Evolutionary conservation across 2,797 vertebrate genomes (phyloP).

Genomic region (Danio aesculapii): DNA sequence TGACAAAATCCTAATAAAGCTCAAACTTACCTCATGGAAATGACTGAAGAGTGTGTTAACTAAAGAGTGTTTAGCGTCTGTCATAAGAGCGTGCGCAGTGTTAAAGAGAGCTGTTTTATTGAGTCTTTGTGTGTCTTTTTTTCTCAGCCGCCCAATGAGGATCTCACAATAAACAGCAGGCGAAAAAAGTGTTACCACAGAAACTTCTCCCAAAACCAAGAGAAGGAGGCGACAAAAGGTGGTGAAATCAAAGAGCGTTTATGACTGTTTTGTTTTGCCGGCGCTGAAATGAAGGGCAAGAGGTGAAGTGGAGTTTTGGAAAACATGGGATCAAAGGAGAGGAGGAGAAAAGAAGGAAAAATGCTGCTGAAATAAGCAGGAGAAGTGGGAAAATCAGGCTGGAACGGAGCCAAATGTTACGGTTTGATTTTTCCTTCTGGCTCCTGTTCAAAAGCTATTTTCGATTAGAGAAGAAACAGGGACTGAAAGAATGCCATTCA

Average conservation of each 20-base stretch:
- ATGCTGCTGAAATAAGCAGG: constrained; percentile 43
- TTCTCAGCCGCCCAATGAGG: constrained; percentile 84
- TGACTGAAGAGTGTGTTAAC: constrained; percentile 48
- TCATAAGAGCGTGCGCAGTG: constrained; percentile 41
- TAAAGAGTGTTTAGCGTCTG: constrained; percentile 66
- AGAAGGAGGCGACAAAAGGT: constrained; percentile 27
- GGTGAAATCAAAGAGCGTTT: constrained; percentile 63
- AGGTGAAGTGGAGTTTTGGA: constrained; percentile 69
- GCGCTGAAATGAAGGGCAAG: constrained; percentile 72
- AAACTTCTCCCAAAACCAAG: constrained; percentile 76
- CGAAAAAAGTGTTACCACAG: constrained; percentile 94
- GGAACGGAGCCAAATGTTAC: constrained; percentile 65
- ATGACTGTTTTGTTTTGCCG: constrained; percentile 9
- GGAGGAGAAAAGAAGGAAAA: constrained; percentile 20
- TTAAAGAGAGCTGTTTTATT: constrained; percentile 65
- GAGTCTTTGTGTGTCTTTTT: constrained; percentile 74
- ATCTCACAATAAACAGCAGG: constrained; percentile 85
- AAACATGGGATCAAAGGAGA: constrained; percentile 47
- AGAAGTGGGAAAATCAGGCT: constrained; percentile 67
- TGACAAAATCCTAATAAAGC: background rate
- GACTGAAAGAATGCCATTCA: constrained; percentile 62
- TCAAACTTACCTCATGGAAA: constrained; percentile 72
- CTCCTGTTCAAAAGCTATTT: constrained; percentile 49
- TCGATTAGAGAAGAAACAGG: constrained; percentile 50
- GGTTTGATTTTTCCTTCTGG: constrained; percentile 53